Percentiles rank a stretch among this genome's conserved stretches.
Conservation (phyloP, 2,888 invertebrate genomes). For the Copidosoma aretas region DNA sequence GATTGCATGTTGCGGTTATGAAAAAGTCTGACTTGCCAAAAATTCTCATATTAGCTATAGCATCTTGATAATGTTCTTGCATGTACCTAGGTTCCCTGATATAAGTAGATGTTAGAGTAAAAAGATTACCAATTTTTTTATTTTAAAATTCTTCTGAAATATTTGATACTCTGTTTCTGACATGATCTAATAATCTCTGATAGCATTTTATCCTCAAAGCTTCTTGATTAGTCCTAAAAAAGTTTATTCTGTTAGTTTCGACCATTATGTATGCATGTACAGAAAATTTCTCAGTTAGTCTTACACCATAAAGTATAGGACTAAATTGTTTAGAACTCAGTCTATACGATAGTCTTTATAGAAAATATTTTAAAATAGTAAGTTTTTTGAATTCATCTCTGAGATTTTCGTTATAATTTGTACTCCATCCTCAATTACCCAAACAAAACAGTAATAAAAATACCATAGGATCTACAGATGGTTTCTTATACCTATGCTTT, state of each 20-base stretch:
- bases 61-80: conserved; percentile 12
- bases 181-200: conserved; percentile 23
- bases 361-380: too few relatives aligned
- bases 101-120: conserved; percentile 21
- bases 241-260: conserved; percentile 23
- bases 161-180: conserved; percentile 16
- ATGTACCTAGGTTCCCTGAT: conserved; percentile 2
- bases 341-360: too few relatives aligned
- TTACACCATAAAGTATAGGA: conserved; percentile 11
- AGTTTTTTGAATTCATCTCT: too few relatives aligned
- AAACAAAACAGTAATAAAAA: too few relatives aligned
- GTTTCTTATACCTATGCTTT: too few relatives aligned
- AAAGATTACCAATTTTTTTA: conserved; percentile 6
- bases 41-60: conserved; percentile 5
- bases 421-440: too few relatives aligned
- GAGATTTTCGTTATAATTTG: too few relatives aligned
- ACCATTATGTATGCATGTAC: conserved; percentile 21
- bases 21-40: conserved; percentile 31
- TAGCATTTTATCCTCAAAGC: conserved; percentile 26
- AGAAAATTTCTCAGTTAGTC: conserved; percentile 21
- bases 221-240: conserved; percentile 17
- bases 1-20: conserved; percentile 38
- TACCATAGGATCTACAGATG: too few relatives aligned
- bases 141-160: conserved; percentile 9
- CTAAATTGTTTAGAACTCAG: too few relatives aligned